Evolutionary conservation across 2,888 invertebrate genomes (phyloP), one percentile per base, ranked within the genome.

Genomic region (Cryptosula pallasiana): DNA sequence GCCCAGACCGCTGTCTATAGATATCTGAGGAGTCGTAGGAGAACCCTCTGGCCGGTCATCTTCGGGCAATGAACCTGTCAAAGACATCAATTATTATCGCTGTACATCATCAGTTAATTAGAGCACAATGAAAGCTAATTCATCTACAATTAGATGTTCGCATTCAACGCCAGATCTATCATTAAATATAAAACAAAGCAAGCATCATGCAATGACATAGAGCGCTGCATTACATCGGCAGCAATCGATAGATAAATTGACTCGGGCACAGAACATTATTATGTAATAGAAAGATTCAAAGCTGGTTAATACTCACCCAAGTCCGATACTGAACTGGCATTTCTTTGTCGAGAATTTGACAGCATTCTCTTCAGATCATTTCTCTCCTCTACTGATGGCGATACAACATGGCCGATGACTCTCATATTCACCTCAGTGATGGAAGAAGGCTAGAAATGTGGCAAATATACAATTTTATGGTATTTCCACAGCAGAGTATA

Each of bases 311-410:
- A 13, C 63, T 29, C 32, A 63, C 63, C 34, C 32, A 34, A 5
- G 32, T 63, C 63, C 32, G 63, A 63, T 32, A 63, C 27, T 5
- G 63, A 63, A 27, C 63, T 63, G 2, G 27, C 3, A 32, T 27
- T 34, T 63, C 63, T 27, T n/a, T 32, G 29, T 32, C 63, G 27
- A 32, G 63, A 32, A 34, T 63, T 63, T 29, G 63, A 63, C 63
- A 63, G 63, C 63, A 63, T 63, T n/a, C 34, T 63, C 63, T 63
- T 63, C 9, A 63, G 32, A 32, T 63, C 63, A 32, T 63, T 2
- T 63, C 63, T 63, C 13, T 63, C 63, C 32, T 63, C 63, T 5
- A 3, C 3, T 5, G 63, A 25, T 3, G 63, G 63, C 13, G 63
- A 25, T 25, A 29, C 32, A 27, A 63, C 63, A 32, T 63, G 27